Evolutionary conservation across 64 coral and sea anemone genomes (phyloP).

Genomic region (Pocillopora damicornis): DNA sequence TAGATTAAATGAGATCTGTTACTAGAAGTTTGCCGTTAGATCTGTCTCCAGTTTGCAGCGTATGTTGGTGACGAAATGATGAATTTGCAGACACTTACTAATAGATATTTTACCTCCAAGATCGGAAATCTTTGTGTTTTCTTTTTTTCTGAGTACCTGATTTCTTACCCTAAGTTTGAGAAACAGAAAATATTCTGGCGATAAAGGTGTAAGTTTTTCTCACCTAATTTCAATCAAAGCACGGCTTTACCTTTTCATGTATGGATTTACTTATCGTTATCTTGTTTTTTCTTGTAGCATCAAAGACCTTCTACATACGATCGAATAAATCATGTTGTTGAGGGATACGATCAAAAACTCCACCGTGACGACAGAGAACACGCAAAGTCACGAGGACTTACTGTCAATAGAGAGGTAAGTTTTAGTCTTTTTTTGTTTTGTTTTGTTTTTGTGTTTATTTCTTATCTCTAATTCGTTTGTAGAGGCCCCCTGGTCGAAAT

Average conservation of each 20-base stretch:
- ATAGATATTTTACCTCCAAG: too few species aligned
- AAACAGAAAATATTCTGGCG: too few species aligned
- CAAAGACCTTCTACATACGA: conserved; percentile 67
- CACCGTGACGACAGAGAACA: conserved; percentile 90
- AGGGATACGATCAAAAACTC: conserved; percentile 80
- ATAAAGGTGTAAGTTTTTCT: too few species aligned
- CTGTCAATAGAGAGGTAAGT: conserved; percentile 78
- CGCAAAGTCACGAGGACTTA: conserved; percentile 78
- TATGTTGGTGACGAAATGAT: too few species aligned
- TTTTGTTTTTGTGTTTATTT: not conserved
- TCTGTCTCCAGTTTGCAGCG: too few species aligned
- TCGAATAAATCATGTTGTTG: conserved; percentile 75
- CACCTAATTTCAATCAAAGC: not conserved
- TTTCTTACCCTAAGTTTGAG: too few species aligned
- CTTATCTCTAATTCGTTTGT: not conserved
- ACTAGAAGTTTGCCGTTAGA: too few species aligned
- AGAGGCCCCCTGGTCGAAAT: not conserved
- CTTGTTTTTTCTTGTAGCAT: conserved; percentile 38
- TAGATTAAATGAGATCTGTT: too few species aligned
- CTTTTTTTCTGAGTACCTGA: too few species aligned
- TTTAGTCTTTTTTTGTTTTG: not conserved
- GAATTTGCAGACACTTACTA: too few species aligned
- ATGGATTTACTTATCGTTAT: not conserved
- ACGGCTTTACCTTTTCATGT: not conserved
- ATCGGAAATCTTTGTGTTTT: too few species aligned